Evolutionary conservation across 2,113 vertebrate species (phyloP).

Genomic region (Nycticryphes semicollaris): DNA sequence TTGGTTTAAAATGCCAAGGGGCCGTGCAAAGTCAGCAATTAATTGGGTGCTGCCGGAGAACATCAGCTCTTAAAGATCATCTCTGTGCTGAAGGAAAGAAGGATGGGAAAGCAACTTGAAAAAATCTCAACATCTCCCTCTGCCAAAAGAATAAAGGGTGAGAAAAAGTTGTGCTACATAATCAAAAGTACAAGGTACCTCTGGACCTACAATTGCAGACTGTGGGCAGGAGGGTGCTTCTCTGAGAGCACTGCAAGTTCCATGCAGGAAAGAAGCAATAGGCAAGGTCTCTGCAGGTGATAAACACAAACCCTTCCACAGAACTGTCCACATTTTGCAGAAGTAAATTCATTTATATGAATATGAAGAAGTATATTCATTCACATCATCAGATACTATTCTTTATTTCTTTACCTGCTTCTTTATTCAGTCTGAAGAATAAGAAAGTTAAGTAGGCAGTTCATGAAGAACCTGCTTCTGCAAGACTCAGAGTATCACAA

Average conservation of each 20-base stretch:
- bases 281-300: neutral
- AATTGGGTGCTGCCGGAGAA: accelerated
- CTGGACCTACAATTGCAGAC: neutral
- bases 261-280: neutral
- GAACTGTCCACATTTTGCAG: neutral
- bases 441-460: neutral
- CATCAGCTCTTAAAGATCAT: neutral
- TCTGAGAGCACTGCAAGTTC: neutral
- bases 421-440: neutral
- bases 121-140: neutral
- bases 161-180: neutral
- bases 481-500: neutral
- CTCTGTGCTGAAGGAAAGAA: neutral
- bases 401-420: neutral
- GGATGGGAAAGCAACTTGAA: neutral
- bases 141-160: neutral
- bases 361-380: neutral
- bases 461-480: neutral
- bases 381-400: neutral
- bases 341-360: neutral
- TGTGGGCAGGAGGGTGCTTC: neutral
- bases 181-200: neutral
- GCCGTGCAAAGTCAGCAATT: neutral
- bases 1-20: neutral
- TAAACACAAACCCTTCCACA: neutral